Conservation (phyloP, 2,113 vertebrate species). For the Ptyas mucosa region DNA sequence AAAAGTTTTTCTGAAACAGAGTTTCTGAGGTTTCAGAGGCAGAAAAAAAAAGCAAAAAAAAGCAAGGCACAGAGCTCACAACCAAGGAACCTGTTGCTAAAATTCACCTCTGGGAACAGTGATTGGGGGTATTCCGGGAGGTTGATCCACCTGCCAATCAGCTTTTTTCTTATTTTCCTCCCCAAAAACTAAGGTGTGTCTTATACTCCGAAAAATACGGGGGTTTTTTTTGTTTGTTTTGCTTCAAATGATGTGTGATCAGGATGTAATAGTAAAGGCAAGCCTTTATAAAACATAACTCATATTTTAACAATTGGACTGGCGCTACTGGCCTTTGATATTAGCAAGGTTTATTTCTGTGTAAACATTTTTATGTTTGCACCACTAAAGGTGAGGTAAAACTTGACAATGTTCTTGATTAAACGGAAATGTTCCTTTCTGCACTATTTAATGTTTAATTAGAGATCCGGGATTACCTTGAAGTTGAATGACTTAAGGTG, state of each 20-base stretch:
- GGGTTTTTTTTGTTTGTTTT: neutral
- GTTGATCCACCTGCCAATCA: too few species aligned
- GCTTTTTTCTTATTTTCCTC: too few species aligned
- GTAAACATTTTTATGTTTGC: neutral
- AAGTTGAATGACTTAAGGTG: neutral
- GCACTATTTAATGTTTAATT: neutral
- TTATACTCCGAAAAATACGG: too few species aligned
- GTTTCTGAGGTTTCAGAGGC: too few species aligned
- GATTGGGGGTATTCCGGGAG: too few species aligned
- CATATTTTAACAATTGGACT: neutral
- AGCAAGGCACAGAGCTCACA: too few species aligned
- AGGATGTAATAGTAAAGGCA: neutral
- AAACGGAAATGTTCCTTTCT: neutral
- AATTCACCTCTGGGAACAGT: too few species aligned
- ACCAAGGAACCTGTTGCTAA: too few species aligned
- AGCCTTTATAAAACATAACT: neutral
- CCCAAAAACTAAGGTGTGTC: too few species aligned
- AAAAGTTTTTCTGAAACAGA: too few species aligned
- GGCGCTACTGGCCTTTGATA: accelerated
- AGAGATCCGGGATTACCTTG: neutral
- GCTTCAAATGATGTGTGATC: neutral
- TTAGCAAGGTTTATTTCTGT: neutral
- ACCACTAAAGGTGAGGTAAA: neutral
- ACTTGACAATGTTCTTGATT: neutral
- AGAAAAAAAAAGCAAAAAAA: too few species aligned